Evolutionary conservation across 2,888 invertebrate genomes (phyloP), one percentile per base, ranked within the genome.

Genomic region (Rapana venosa): DNA sequence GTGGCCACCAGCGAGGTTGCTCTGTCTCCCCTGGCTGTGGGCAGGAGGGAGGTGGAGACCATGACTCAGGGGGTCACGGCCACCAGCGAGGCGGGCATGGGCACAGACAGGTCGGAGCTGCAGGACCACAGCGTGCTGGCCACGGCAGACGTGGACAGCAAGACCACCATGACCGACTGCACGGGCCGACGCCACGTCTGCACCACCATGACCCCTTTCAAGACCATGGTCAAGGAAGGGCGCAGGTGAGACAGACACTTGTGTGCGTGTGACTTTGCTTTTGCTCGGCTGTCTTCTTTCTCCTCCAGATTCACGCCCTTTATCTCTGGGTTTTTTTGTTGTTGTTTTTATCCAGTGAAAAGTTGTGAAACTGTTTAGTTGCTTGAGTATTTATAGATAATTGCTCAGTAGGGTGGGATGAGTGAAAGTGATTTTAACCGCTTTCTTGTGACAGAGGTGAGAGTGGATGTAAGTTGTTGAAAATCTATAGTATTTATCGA

Each of bases 181-280:
- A 79, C 87, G 17, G 87, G 90, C 0, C 90, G 90, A 90, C 86
- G 88, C 20, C 92, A 88, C 79, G 88, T 88, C n/a, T 92, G 90
- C 58, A 94, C 94, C 32, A 90, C 92, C 26, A 94, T 94, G 94
- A 94, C 94, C 47, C 94, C 94, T 56, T 70, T 94, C 22, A 94
- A 93, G 88, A 32, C 91, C 30, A 90, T 91, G 22, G 90, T 91
- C 77, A 94, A 93, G 87, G 90, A 91, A 58, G 93, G 93, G 22
- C 90, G 89, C 56, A 92, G 92, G 93, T 93, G 89, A 87, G 81
- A 0, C 1, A 20, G 35, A 32, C 35, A 2, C 66, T 66, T 47
- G 17, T 47, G 74, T 36, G 70, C n/a, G 15, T 8, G 61, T 15
- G 13, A 11, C 61, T 61, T 61, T 17, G 17, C 61, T 61, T 15